A percentile compares a stretch with the other conserved stretches of the same genome.
These are phyloP conservation scores for Leptogaster cylindrica DNA, from an alignment of 2,888 invertebrate genomes.

Conservation along the genomic window DNA sequence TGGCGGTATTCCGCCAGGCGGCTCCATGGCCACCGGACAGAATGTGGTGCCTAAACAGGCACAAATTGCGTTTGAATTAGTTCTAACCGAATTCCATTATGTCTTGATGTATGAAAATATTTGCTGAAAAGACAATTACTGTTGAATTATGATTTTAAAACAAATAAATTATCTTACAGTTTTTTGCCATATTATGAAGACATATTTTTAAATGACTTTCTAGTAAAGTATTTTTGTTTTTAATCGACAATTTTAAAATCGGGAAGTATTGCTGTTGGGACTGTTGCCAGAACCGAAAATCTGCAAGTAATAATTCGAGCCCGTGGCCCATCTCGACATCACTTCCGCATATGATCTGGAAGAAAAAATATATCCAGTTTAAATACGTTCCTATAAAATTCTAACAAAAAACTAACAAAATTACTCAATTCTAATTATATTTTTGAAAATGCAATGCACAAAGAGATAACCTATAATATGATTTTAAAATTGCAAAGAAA, in stretches of 20 bases:
- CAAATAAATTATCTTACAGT: constrained; percentile 5
- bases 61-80: constrained; percentile 50
- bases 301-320: constrained; percentile 52
- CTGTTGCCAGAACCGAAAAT: constrained; percentile 52
- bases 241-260: constrained; percentile 50
- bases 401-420: no score
- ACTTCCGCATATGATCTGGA: constrained; percentile 53
- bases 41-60: constrained; percentile 53
- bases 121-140: constrained; percentile 51
- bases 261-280: constrained; percentile 51
- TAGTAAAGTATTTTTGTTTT: constrained; percentile 42
- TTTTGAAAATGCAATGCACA: no score
- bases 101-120: constrained; percentile 58
- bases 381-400: no score
- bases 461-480: no score
- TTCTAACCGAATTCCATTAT: constrained; percentile 61
- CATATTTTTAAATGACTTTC: constrained; percentile 44
- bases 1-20: constrained; percentile 57
- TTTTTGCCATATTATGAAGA: constrained; percentile 43
- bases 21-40: constrained; percentile 60
- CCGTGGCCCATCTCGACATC: constrained; percentile 54
- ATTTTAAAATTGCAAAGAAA: no score
- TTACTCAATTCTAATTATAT: no score
- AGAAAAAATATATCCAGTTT: constrained; percentile 14
- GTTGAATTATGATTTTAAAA: neutral